phyloP scores from a whole-genome alignment of 2,113 vertebrate species.

The Dryoscopus gambensis region DNA sequence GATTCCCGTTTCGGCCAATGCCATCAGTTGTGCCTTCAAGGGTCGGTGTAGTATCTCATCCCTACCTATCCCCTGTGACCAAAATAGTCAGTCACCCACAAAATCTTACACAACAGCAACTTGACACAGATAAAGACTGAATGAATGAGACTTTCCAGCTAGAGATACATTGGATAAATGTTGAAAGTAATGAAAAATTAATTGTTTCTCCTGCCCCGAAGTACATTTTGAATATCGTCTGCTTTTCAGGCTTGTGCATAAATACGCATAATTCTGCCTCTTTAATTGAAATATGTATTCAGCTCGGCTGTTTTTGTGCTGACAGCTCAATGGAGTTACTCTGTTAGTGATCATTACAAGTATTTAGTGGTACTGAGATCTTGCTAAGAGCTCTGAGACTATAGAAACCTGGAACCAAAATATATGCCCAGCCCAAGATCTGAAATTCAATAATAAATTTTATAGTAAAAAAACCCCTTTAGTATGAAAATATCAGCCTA shows the following conservation, averaged over 20 bases:
- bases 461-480: background rate
- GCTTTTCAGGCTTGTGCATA: constrained; percentile 7
- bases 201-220: background rate
- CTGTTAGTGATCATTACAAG: background rate
- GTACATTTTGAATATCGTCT: background rate
- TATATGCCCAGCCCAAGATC: background rate
- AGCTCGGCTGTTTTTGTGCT: background rate
- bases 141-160: background rate
- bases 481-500: background rate
- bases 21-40: background rate
- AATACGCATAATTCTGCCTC: background rate
- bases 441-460: background rate
- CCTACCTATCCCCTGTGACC: background rate
- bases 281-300: background rate
- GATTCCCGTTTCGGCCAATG: background rate
- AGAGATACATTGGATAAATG: background rate
- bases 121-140: background rate
- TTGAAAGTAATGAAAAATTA: constrained; percentile 11
- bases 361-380: background rate
- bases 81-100: background rate
- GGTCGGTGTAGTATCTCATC: background rate
- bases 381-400: background rate
- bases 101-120: background rate
- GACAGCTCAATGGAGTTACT: background rate
- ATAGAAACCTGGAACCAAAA: background rate